Conservation (phyloP, 2,888 invertebrate genomes). For the Epirrhoe alternata region DNA sequence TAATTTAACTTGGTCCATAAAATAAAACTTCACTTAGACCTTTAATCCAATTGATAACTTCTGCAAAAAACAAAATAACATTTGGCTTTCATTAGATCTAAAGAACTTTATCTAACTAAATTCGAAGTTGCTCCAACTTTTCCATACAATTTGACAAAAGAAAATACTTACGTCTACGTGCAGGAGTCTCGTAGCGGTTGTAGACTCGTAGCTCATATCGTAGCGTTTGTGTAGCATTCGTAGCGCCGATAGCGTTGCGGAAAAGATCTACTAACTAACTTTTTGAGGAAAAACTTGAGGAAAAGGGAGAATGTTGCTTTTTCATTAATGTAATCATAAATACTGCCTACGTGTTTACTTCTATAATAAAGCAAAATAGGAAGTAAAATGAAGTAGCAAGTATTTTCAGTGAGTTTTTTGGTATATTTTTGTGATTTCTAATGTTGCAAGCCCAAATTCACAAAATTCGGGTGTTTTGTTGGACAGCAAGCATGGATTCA, state of each 20-base stretch:
- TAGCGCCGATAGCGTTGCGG: background rate
- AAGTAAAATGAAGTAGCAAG: background rate
- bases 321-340: background rate
- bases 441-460: no score
- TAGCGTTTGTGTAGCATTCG: conserved; percentile 16
- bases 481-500: conserved; percentile 47
- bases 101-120: conserved; percentile 38
- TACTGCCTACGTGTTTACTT: background rate
- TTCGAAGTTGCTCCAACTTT: conserved; percentile 39
- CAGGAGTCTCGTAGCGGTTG: conserved; percentile 1
- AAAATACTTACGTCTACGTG: conserved; percentile 33
- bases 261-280: background rate
- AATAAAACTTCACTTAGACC: conserved; percentile 35
- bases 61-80: conserved; percentile 49
- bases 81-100: conserved; percentile 42
- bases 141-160: conserved; percentile 47
- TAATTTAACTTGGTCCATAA: conserved; percentile 16
- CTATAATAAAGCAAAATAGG: background rate
- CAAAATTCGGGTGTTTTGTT: background rate
- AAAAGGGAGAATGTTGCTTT: background rate
- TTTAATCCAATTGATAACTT: conserved; percentile 48
- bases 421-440: no score
- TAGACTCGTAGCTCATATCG: conserved; percentile 6
- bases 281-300: background rate
- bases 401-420: no score